Evolutionary conservation across 1,140 invertebrate genomes (phyloP), one percentile per base, ranked within the genome.

Genomic region (Pemphigus obesinymphae): DNA sequence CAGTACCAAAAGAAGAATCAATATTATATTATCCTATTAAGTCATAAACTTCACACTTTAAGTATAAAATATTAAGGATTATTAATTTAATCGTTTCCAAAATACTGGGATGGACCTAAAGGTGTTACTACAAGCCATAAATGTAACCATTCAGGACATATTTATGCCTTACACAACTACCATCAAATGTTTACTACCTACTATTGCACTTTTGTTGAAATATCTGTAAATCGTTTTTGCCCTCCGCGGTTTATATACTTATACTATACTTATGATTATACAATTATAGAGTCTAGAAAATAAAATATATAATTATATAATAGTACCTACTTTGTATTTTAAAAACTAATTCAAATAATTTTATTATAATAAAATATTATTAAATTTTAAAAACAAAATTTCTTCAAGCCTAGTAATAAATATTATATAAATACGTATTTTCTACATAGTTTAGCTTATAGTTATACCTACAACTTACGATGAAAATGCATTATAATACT

Each of bases 51-150:
- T 66, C 34, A 23, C 31, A n/a, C n/a, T n/a, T n/a, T n/a, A n/a
- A n/a, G 31, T 23, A 66, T 37, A 66, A 37, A 66, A 66, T 34
- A 66, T 66, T 66, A n/a, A 37, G 63, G 63, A 66, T 66, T 66
- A 66, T 23, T n/a, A 66, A 37, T 66, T 66, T 66, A 34, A 66
- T 66, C 63, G 34, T 23, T n/a, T 66, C 37, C 31, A n/a, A 4
- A 11, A 37, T n/a, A 66, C 31, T 37, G 7, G 15, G 29, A 29
- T 63, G 34, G 15, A 63, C 29, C 7, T 63, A 63, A 63, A 29
- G 29, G 17, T 63, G 23, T 26, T 55, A 55, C 26, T 29, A n/a
- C n/a, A 3, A 40, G 20, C 10, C 11, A n/a, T 11, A 34, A n/a
- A 4, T 37, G 34, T 3, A 66, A 37, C 20, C 10, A 13, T 37